These are phyloP conservation scores for Tinea trinotella DNA, from an alignment of 2,888 invertebrate genomes.

Conservation along the genomic window DNA sequence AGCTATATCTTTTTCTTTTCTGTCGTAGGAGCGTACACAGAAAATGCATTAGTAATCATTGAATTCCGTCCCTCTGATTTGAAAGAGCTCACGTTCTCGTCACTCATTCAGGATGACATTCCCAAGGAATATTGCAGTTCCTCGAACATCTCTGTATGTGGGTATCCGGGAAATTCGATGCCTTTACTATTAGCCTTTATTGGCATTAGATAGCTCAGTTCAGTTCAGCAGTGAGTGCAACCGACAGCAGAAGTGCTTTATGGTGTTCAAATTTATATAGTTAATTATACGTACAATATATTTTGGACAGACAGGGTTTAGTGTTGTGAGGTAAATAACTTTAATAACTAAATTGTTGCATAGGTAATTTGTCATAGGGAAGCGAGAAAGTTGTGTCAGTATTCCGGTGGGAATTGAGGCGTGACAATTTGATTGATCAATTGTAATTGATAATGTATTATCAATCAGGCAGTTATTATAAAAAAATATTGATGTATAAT, in stretches of 20 bases:
- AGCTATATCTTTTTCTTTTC: no score
- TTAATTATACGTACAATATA: neutral
- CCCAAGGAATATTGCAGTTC: slow-evolving; percentile 31
- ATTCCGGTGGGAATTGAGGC: no score
- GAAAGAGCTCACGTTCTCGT: slow-evolving; percentile 1
- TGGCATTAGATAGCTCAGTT: neutral
- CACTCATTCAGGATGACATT: slow-evolving; percentile 36
- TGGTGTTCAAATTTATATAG: neutral
- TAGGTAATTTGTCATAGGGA: no score
- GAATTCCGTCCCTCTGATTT: neutral
- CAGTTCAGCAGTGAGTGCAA: neutral
- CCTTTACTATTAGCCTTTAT: slow-evolving; percentile 1
- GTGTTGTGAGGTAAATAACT: neutral
- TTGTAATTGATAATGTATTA: no score
- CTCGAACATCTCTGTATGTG: slow-evolving; percentile 1
- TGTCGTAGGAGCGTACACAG: neutral
- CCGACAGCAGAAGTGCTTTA: neutral
- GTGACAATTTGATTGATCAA: no score
- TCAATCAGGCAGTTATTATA: no score
- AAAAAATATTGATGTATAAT: no score
- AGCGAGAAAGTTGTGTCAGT: no score
- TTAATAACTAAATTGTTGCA: neutral
- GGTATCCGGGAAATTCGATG: neutral
- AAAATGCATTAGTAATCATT: neutral
- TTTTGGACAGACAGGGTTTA: neutral